Conservation (phyloP, 1,140 invertebrate species). For the Aphis craccivora region DNA sequence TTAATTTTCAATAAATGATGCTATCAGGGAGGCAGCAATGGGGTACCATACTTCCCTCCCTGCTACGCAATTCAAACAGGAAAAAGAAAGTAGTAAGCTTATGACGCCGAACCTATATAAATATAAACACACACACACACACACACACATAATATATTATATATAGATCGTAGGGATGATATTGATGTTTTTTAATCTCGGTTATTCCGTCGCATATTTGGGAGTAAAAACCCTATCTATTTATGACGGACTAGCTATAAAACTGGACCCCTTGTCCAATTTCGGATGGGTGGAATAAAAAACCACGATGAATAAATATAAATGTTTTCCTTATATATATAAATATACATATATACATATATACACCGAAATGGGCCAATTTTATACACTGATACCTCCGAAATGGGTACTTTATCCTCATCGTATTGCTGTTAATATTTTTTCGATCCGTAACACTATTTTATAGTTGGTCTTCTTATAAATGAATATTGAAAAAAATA, state of each 20-base stretch:
- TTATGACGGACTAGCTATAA: constrained; percentile 18
- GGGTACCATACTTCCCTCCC: no score
- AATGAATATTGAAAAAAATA: constrained; percentile 1
- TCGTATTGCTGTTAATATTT: neutral
- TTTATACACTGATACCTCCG: neutral
- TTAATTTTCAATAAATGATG: no score
- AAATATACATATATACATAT: neutral
- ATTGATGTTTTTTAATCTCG: constrained; percentile 52
- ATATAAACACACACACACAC: neutral
- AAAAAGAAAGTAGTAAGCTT: neutral
- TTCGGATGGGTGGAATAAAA: neutral
- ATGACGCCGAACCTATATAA: neutral
- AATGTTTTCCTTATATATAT: neutral
- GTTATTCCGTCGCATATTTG: neutral
- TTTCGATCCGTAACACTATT: neutral
- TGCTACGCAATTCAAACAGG: no score
- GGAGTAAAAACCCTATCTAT: neutral
- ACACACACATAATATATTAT: neutral
- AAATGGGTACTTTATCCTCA: constrained; percentile 5
- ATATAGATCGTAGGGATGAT: constrained; percentile 3
- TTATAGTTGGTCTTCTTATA: constrained; percentile 1
- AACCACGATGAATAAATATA: constrained; percentile 37
- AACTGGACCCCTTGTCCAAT: neutral
- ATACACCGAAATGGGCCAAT: neutral
- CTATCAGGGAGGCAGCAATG: no score